These are phyloP conservation scores for Synodontis membranacea DNA, from an alignment of 2,113 vertebrate genomes.

Conservation along the genomic window DNA sequence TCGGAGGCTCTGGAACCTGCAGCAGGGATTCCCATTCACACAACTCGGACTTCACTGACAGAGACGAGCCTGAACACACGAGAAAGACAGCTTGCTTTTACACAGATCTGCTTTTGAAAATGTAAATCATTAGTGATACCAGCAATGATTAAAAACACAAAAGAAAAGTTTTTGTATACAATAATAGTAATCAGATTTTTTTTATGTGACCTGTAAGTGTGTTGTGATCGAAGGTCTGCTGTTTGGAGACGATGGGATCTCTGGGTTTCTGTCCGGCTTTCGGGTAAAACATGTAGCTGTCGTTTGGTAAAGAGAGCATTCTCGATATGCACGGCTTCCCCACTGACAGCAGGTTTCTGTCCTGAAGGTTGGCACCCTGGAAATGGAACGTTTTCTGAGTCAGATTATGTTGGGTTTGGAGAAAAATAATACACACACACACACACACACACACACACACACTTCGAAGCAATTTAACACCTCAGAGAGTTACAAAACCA, in stretches of 20 bases:
- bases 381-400: conserved; percentile 21
- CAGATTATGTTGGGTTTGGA: not conserved
- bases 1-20: conserved; percentile 64
- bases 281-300: conserved; percentile 90
- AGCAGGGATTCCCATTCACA: conserved; percentile 69
- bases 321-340: conserved; percentile 82
- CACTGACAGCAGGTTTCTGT: conserved; percentile 73
- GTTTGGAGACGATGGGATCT: conserved; percentile 26
- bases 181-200: not conserved
- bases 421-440: not conserved
- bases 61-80: conserved; percentile 75
- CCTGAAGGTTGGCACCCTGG: conserved; percentile 69
- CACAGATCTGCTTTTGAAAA: not conserved
- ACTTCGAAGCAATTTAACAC: not conserved
- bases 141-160: not conserved
- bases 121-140: not conserved
- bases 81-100: not conserved
- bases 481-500: not conserved
- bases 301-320: conserved; percentile 90
- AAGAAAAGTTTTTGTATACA: not conserved
- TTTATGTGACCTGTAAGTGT: conserved; percentile 36
- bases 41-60: conserved; percentile 77
- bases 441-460: not conserved
- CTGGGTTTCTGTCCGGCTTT: conserved; percentile 73
- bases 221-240: conserved; percentile 1